These are phyloP conservation scores for Eumaeus atala DNA, from an alignment of 1,140 invertebrate species.

Conservation along the genomic window DNA sequence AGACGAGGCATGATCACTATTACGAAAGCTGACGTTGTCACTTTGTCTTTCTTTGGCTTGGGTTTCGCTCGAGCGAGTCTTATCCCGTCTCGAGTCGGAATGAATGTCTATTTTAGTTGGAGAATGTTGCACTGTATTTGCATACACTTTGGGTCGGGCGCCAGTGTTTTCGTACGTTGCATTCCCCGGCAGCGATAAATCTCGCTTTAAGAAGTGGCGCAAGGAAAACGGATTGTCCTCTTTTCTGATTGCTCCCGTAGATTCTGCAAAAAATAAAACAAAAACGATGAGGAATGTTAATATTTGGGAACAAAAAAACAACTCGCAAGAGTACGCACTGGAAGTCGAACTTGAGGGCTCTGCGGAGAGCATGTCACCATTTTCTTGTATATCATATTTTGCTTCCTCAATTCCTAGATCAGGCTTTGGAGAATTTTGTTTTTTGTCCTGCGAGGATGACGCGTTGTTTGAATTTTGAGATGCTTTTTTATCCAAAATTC, in stretches of 20 bases:
- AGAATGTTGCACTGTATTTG: conserved; percentile 63
- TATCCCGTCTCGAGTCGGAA: conserved; percentile 46
- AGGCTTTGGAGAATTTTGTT: conserved; percentile 54
- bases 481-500: conserved; percentile 69
- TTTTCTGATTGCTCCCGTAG: conserved; percentile 68
- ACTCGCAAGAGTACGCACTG: conserved; percentile 61
- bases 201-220: conserved; percentile 83
- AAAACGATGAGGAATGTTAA: conserved; percentile 37
- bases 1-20: conserved; percentile 58
- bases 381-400: conserved; percentile 60
- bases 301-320: conserved; percentile 66
- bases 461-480: conserved; percentile 62
- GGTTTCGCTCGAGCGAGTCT: conserved; percentile 41
- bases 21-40: conserved; percentile 41
- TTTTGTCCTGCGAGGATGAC: conserved; percentile 46
- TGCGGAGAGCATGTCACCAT: conserved; percentile 41
- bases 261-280: conserved; percentile 60
- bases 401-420: conserved; percentile 66
- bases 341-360: conserved; percentile 57
- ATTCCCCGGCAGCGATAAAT: conserved; percentile 67
- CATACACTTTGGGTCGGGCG: conserved; percentile 67
- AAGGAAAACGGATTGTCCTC: conserved; percentile 87
- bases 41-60: conserved; percentile 63
- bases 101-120: conserved; percentile 57
- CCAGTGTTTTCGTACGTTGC: conserved; percentile 70